phyloP scores from a whole-genome alignment of 2,888 invertebrate species.

The Phyto melanocephala region DNA sequence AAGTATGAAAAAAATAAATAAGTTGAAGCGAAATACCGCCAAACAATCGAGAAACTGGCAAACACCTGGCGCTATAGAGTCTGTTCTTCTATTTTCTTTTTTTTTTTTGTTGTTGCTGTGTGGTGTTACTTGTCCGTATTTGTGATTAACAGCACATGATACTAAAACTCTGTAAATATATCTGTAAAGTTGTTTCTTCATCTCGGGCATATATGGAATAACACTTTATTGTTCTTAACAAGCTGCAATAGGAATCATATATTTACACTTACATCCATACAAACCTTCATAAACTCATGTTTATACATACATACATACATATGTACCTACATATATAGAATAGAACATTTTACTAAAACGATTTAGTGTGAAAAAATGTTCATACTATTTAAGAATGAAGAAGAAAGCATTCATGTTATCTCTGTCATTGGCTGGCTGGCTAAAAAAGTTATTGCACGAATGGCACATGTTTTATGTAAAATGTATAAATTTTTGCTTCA shows the following conservation, averaged over 20 bases:
- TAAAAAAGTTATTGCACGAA: background rate
- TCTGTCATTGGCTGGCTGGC: background rate
- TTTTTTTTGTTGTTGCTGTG: background rate
- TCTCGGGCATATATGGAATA: background rate
- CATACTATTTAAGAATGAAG: constrained; percentile 3
- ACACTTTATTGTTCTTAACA: constrained; percentile 4
- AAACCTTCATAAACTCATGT: too few relatives aligned
- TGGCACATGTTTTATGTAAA: constrained; percentile 5
- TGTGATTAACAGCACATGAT: background rate
- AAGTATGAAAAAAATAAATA: background rate
- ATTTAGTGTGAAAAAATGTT: constrained; percentile 4
- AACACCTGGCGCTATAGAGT: constrained; percentile 11
- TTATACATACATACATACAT: too few relatives aligned
- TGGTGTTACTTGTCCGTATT: background rate
- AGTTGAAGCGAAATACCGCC: background rate
- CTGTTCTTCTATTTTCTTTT: background rate
- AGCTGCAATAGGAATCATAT: background rate
- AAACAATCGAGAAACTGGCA: background rate
- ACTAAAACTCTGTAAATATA: constrained; percentile 3
- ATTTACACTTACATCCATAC: background rate
- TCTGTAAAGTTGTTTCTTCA: constrained; percentile 6
- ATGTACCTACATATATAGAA: too few relatives aligned
- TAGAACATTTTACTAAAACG: background rate
- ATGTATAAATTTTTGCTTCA: background rate
- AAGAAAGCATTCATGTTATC: background rate